Conservation (phyloP, 2,888 invertebrate species). For the Trissoscelio sp. region DNA sequence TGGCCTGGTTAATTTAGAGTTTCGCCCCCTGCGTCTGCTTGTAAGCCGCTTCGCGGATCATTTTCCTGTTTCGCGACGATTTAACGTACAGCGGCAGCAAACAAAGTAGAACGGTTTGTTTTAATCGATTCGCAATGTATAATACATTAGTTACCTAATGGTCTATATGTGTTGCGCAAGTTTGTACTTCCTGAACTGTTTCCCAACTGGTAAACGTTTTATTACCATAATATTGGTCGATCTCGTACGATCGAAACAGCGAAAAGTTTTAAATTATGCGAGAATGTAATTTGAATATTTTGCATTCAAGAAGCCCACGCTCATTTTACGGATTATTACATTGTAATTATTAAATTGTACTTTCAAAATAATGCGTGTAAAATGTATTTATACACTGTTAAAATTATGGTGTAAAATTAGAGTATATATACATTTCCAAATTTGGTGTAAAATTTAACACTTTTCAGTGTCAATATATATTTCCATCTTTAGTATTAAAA, state of each 20-base stretch:
- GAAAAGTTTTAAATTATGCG: slow-evolving; percentile 42
- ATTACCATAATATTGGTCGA: slow-evolving; percentile 57
- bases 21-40: not conserved
- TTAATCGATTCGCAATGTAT: slow-evolving; percentile 63
- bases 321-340: too few relatives aligned
- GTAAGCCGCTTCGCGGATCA: slow-evolving; percentile 30
- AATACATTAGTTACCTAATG: slow-evolving; percentile 64
- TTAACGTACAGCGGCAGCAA: slow-evolving; percentile 22
- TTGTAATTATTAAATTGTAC: too few relatives aligned
- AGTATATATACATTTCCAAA: too few relatives aligned
- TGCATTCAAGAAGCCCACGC: too few relatives aligned
- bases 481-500: too few relatives aligned
- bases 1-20: slow-evolving; percentile 20
- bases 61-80: slow-evolving; percentile 38
- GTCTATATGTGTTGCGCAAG: slow-evolving; percentile 54
- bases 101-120: slow-evolving; percentile 41
- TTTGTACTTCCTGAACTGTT: slow-evolving; percentile 54
- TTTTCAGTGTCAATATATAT: too few relatives aligned
- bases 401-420: too few relatives aligned
- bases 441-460: too few relatives aligned
- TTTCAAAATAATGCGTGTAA: too few relatives aligned
- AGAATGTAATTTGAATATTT: not conserved
- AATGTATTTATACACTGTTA: too few relatives aligned
- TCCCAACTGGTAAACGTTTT: slow-evolving; percentile 47
- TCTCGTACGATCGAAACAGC: slow-evolving; percentile 26